These are phyloP conservation scores for Orthosia gracilis DNA, from an alignment of 2,888 invertebrate genomes.

Conservation along the genomic window DNA sequence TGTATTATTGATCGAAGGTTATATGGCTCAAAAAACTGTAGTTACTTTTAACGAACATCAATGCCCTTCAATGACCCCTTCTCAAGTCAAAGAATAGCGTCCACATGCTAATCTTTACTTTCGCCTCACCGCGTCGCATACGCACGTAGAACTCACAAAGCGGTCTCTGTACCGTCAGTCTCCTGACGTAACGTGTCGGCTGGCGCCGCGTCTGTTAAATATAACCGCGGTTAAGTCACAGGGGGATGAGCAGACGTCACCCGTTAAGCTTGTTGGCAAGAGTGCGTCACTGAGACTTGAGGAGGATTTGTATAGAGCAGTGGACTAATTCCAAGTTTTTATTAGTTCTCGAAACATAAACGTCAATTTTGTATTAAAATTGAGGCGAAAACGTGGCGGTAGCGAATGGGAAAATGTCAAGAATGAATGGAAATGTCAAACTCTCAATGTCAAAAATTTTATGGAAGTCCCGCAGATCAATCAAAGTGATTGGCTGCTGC, in stretches of 20 bases:
- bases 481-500: no score
- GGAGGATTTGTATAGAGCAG: conserved; percentile 68
- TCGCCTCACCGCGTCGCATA: conserved; percentile 13
- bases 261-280: conserved; percentile 77
- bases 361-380: no score
- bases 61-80: not conserved
- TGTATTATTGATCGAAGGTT: no score
- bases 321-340: no score
- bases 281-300: conserved; percentile 77
- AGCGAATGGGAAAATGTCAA: no score
- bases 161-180: conserved; percentile 38
- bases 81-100: not conserved
- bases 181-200: conserved; percentile 61
- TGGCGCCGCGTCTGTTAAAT: conserved; percentile 76
- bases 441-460: no score
- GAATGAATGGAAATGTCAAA: no score
- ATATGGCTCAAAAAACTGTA: no score
- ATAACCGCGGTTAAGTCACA: conserved; percentile 81
- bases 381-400: no score
- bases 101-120: conserved; percentile 16
- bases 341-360: no score
- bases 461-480: no score
- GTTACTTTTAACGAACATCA: not conserved
- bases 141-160: conserved; percentile 44
- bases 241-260: conserved; percentile 77